These are phyloP conservation scores for Drosophila watanabei DNA, from an alignment of 1,140 invertebrate species.

Conservation along the genomic window DNA sequence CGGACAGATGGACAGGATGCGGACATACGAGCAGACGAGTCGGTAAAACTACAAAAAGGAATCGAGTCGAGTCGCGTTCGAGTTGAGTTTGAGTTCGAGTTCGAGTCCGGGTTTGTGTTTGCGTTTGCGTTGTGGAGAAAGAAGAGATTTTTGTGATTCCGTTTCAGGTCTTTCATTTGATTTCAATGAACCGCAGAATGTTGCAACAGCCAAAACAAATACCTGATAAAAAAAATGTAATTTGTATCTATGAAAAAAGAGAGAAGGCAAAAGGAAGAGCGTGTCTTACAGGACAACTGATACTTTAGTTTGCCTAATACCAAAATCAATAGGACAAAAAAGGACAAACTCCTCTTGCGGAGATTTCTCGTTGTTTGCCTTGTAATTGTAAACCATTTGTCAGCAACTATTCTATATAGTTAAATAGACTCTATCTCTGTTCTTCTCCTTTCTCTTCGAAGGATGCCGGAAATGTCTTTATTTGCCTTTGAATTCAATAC, in stretches of 20 bases:
- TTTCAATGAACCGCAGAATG: slow-evolving; percentile 78
- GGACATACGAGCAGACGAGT: slow-evolving; percentile 50
- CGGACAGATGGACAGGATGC: slow-evolving; percentile 33
- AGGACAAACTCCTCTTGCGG: slow-evolving; percentile 48
- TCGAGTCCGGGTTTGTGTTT: neutral
- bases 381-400: slow-evolving; percentile 82
- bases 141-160: slow-evolving; percentile 64
- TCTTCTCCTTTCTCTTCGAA: slow-evolving; percentile 25
- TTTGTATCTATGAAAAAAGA: slow-evolving; percentile 45
- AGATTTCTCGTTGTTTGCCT: slow-evolving; percentile 61
- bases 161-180: slow-evolving; percentile 64
- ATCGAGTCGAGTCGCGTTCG: slow-evolving; percentile 42
- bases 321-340: slow-evolving; percentile 50
- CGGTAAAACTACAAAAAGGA: slow-evolving; percentile 78
- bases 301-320: slow-evolving; percentile 41
- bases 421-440: slow-evolving; percentile 49
- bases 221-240: slow-evolving; percentile 78
- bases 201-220: slow-evolving; percentile 73
- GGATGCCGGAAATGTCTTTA: slow-evolving; percentile 77
- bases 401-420: slow-evolving; percentile 69
- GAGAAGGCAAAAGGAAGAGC: slow-evolving; percentile 5
- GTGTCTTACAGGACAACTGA: slow-evolving; percentile 34
- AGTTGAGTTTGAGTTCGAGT: slow-evolving; percentile 22
- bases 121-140: slow-evolving; percentile 56
- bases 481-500: slow-evolving; percentile 66